Evolutionary conservation across 2,888 invertebrate species (phyloP), one percentile per base, ranked within the genome.

Genomic region (Ichneumon xanthorius): DNA sequence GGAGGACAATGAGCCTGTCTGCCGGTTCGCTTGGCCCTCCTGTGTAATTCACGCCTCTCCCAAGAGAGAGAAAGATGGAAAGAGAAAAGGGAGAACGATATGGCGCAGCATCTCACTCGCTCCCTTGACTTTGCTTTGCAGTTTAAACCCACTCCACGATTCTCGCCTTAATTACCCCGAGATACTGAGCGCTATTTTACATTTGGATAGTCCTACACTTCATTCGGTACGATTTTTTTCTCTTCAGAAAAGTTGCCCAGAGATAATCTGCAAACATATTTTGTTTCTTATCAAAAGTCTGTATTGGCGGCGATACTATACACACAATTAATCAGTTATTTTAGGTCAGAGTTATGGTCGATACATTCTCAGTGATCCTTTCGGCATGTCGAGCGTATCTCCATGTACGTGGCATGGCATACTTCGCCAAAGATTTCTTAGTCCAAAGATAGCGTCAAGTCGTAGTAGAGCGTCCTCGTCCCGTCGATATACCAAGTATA

Each of bases 1-100:
- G 89, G 91, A 92, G 92, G 92, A 93, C 93, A 93, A 93, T 93
- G 92, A 93, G 92, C 90, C 91, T 90, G 92, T 92, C 92, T 90
- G 89, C 90, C 87, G 91, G 87, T 83, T 84, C 82, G 86, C 84
- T 84, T 85, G 78, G 70, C 79, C 84, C 86, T 79, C 80, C 83
- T 80, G 58, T 86, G 86, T 88, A 87, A 88, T 87, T 88, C 83
- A 87, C 87, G 85, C 87, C 84, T 86, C 80, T 84, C 86, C 67
- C 80, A 7, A 68, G 73, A 71, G 80, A 73, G 45, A 48, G 22
- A 61, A 22, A 58, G 70, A 53, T 30, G 50, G 55, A 48, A 80
- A 71, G 61, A 78, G 81, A 79, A 79, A 45, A 67, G 77, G 30
- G 67, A 63, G 65, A 14, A 61, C 26, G 26, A 71, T 73, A 77